Percentiles rank a stretch among this genome's conserved stretches.
phyloP scores from a whole-genome alignment of 1,140 invertebrate genomes.

The Heliothis subflexa region DNA sequence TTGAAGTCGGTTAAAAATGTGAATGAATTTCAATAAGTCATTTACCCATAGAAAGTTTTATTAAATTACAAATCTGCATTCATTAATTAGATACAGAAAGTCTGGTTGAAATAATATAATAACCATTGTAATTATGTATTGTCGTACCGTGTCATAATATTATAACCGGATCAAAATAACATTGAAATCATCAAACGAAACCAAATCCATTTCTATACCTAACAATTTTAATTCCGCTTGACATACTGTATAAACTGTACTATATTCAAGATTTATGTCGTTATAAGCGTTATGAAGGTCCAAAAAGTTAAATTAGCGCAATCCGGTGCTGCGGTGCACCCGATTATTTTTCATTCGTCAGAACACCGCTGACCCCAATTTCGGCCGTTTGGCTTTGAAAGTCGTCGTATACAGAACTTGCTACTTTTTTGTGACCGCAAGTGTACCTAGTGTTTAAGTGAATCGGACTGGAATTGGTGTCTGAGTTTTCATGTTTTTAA shows the following conservation, averaged over 20 bases:
- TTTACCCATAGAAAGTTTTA: no score
- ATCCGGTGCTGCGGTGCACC: constrained; percentile 30
- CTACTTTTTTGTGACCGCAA: not conserved
- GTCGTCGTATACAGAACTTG: not conserved
- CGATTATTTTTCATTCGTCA: constrained; percentile 34
- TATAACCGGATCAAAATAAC: no score
- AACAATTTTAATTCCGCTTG: not conserved
- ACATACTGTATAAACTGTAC: not conserved
- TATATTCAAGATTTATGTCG: constrained; percentile 25
- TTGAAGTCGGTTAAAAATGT: no score
- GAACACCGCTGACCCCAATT: constrained; percentile 10
- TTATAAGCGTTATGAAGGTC: constrained; percentile 39
- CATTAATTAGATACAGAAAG: no score
- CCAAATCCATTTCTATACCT: no score
- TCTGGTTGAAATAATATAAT: no score
- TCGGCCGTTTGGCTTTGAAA: constrained; percentile 6
- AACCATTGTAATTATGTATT: no score
- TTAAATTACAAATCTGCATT: no score
- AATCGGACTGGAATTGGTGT: not conserved
- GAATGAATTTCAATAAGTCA: no score
- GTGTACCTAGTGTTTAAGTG: not conserved
- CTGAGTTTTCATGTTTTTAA: not conserved
- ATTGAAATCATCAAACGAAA: no score
- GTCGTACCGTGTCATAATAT: no score
- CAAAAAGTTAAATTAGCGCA: constrained; percentile 40